phyloP scores from a whole-genome alignment of 2,888 invertebrate species.

The Rhaphigaster nebulosa region DNA sequence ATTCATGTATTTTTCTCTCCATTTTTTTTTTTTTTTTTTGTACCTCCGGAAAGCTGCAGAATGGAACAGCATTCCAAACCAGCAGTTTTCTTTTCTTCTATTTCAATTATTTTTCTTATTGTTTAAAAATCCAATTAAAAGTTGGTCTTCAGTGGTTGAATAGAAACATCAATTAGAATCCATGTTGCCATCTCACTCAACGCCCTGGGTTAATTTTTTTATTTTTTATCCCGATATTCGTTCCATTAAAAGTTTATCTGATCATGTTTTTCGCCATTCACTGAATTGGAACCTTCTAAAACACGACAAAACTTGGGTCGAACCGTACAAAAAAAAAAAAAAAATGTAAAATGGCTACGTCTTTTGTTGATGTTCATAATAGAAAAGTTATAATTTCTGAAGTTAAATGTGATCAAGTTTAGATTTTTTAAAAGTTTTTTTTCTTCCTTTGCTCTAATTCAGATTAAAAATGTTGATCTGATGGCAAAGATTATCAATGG shows the following conservation, averaged over 20 bases:
- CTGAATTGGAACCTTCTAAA: background rate
- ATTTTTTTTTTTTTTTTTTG: background rate
- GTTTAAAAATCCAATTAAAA: conserved; percentile 37
- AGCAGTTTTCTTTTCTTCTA: background rate
- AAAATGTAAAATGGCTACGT: too few species aligned
- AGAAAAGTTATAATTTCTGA: too few species aligned
- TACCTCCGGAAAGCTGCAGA: background rate
- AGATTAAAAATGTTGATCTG: too few species aligned
- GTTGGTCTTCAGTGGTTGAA: background rate
- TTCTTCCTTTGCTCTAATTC: too few species aligned
- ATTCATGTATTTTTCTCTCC: background rate
- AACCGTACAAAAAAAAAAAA: background rate
- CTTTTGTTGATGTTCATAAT: too few species aligned
- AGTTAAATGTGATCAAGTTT: too few species aligned
- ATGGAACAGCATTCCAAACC: background rate
- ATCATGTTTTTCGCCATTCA: background rate
- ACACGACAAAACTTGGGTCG: background rate
- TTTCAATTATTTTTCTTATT: conserved; percentile 47
- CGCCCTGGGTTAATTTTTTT: background rate
- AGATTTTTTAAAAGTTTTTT: too few species aligned
- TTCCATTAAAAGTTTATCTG: background rate
- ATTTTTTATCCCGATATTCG: background rate
- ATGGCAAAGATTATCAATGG: too few species aligned
- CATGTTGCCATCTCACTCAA: background rate
- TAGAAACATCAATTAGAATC: background rate